Evolutionary conservation across 1,140 invertebrate genomes (phyloP).

Genomic region (Bacillus rossius): DNA sequence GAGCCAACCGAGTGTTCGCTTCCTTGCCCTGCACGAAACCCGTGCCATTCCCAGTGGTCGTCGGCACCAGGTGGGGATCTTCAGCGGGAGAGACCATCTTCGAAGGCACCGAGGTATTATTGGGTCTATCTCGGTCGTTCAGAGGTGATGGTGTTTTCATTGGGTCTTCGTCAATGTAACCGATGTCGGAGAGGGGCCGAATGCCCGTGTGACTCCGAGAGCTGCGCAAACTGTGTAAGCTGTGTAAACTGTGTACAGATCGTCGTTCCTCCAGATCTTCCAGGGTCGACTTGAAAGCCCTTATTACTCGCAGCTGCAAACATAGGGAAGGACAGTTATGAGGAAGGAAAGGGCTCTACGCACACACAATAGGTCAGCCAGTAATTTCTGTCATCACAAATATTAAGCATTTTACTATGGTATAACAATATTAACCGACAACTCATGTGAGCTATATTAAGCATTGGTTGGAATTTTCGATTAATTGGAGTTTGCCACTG

Average conservation of each 20-base stretch:
- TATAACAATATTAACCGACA: too few relatives aligned
- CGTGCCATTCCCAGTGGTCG: constrained; percentile 21
- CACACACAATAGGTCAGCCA: constrained; percentile 22
- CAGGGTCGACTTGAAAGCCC: constrained; percentile 99
- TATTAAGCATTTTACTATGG: too few relatives aligned
- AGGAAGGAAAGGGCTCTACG: constrained; percentile 25
- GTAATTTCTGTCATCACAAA: constrained; percentile 5
- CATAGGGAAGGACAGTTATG: constrained; percentile 47
- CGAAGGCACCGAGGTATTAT: constrained; percentile 31
- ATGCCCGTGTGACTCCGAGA: constrained; percentile 70
- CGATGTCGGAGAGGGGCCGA: constrained; percentile 83
- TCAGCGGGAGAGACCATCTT: constrained; percentile 35
- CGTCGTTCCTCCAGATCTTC: constrained; percentile 99
- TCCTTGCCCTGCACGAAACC: constrained; percentile 7
- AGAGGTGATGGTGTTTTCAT: constrained; percentile 51
- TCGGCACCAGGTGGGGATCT: constrained; percentile 41
- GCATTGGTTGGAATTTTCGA: too few relatives aligned
- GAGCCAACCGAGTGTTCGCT: constrained; percentile 12
- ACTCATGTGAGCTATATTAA: too few relatives aligned
- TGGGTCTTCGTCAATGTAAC: constrained; percentile 87
- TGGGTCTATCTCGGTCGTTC: constrained; percentile 46
- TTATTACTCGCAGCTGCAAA: constrained; percentile 99
- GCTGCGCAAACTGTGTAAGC: constrained; percentile 89
- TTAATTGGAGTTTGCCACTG: too few relatives aligned
- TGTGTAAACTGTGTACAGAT: constrained; percentile 96